Percentiles rank a stretch among this genome's conserved stretches.
These are phyloP conservation scores for Hydriomena furcata DNA, from an alignment of 2,888 invertebrate species.

Conservation along the genomic window DNA sequence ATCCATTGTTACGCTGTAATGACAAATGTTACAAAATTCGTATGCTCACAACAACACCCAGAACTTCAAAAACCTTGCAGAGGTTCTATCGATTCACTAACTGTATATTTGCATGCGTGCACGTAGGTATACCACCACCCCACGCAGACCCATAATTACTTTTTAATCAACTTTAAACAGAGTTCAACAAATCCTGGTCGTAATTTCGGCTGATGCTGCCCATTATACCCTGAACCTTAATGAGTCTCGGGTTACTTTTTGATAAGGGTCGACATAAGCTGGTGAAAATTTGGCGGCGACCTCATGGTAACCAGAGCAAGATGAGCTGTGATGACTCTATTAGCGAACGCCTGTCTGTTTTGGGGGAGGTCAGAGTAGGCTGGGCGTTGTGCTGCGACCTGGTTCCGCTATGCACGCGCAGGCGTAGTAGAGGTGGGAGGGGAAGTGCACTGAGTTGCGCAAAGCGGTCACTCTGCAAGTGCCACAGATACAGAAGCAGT, in stretches of 20 bases:
- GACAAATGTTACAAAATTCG: too few species aligned
- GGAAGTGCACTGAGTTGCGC: constrained; percentile 80
- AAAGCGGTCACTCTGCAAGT: constrained; percentile 73
- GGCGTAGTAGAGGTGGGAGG: constrained; percentile 61
- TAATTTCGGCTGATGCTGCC: background rate
- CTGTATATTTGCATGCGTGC: constrained; percentile 82
- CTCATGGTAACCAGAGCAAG: constrained; percentile 14
- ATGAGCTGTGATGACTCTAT: constrained; percentile 42
- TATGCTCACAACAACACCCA: constrained; percentile 7
- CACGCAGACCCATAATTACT: constrained; percentile 47
- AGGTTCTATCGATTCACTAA: constrained; percentile 70
- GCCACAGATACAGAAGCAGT: constrained; percentile 31
- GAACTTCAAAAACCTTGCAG: constrained; percentile 17
- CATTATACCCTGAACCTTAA: constrained; percentile 8
- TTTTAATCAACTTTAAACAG: constrained; percentile 12
- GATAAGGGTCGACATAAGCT: background rate
- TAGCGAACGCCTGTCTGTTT: constrained; percentile 43
- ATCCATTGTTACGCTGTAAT: too few species aligned
- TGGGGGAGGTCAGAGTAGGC: constrained; percentile 54
- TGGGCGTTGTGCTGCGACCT: constrained; percentile 72
- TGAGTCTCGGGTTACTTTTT: background rate
- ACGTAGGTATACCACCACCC: constrained; percentile 57
- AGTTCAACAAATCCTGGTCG: constrained; percentile 57
- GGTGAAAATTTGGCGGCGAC: constrained; percentile 15
- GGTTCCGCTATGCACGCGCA: constrained; percentile 82